phyloP scores from a whole-genome alignment of 2,888 invertebrate genomes.

The Hemaris fuciformis region DNA sequence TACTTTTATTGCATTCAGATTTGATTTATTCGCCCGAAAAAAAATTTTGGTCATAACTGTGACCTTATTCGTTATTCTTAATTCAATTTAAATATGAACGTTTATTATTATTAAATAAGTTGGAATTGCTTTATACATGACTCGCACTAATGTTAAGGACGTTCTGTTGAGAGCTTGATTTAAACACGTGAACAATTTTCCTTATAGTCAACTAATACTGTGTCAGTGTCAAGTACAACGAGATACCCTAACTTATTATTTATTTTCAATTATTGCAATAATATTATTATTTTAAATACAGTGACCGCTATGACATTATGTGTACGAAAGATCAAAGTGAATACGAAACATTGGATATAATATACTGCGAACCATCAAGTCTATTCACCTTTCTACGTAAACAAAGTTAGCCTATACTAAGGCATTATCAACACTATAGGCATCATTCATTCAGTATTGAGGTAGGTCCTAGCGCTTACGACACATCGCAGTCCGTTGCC shows the following conservation, averaged over 20 bases:
- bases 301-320: not conserved
- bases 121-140: not conserved
- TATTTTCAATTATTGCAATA: not conserved
- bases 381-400: not conserved
- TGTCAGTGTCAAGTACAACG: slow-evolving; percentile 66
- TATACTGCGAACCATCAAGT: not conserved
- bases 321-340: no score
- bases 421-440: not conserved
- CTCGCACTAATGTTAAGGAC: slow-evolving; percentile 26
- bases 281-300: not conserved
- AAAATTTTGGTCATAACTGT: no score
- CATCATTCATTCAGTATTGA: not conserved
- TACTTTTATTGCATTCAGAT: no score
- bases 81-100: no score
- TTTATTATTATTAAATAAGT: not conserved
- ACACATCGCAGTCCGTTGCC: not conserved
- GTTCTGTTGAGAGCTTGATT: slow-evolving; percentile 40
- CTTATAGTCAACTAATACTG: slow-evolving; percentile 55
- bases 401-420: not conserved
- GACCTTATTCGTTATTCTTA: not conserved
- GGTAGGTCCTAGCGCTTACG: not conserved
- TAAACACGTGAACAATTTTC: slow-evolving; percentile 50
- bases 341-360: no score
- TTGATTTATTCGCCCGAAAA: no score
- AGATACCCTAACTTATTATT: not conserved